A percentile compares a stretch with the other conserved stretches of the same genome.
Evolutionary conservation across 2,888 invertebrate species (phyloP).

Genomic region (Lithophane socia): DNA sequence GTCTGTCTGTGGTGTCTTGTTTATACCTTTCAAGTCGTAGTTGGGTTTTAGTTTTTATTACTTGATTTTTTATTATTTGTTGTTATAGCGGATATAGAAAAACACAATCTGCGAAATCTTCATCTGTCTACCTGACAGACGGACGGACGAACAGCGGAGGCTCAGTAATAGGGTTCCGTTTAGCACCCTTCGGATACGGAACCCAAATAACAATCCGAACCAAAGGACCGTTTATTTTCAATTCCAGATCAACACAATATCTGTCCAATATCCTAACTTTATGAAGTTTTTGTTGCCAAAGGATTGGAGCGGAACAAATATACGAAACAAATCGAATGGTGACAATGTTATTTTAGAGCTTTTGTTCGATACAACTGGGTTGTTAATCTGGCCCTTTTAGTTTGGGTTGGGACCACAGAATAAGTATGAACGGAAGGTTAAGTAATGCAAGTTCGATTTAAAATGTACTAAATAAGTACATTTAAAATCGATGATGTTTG

Average conservation of each 20-base stretch:
- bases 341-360: slow-evolving; percentile 43
- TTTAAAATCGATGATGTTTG: background rate
- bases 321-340: slow-evolving; percentile 37
- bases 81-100: too few relatives aligned
- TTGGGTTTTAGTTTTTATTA: too few relatives aligned
- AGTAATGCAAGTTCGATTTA: too few relatives aligned
- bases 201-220: slow-evolving; percentile 7
- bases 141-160: too few relatives aligned
- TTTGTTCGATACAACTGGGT: slow-evolving; percentile 30
- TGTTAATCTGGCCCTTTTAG: slow-evolving; percentile 32
- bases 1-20: too few relatives aligned
- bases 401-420: slow-evolving; percentile 27
- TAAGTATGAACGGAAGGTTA: slow-evolving; percentile 3
- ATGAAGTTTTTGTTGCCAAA: slow-evolving; percentile 36
- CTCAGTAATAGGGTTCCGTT: too few relatives aligned
- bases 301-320: slow-evolving; percentile 33
- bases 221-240: slow-evolving; percentile 21
- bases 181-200: too few relatives aligned
- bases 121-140: too few relatives aligned
- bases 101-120: too few relatives aligned
- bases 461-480: too few relatives aligned
- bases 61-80: too few relatives aligned
- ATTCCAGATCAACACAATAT: slow-evolving; percentile 35
- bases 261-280: slow-evolving; percentile 46
- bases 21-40: too few relatives aligned